These are phyloP conservation scores for Sisor rabdophorus DNA, from an alignment of 2,113 vertebrate species.

Conservation along the genomic window DNA sequence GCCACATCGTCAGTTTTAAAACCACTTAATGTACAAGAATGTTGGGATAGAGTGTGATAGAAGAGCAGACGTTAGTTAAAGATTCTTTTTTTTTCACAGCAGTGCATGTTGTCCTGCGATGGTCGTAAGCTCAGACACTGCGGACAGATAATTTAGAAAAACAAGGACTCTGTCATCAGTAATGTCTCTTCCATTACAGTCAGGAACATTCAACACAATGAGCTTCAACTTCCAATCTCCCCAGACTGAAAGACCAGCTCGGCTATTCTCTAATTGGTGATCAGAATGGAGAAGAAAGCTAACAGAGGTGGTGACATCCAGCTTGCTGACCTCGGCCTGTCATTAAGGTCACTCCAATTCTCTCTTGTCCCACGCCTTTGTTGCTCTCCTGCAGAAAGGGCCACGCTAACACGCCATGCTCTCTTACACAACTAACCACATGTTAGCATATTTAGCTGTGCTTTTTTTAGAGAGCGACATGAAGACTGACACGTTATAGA, in stretches of 20 bases:
- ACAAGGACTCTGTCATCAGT: background rate
- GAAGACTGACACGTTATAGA: conserved; percentile 6
- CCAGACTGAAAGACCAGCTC: conserved; percentile 23
- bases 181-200: conserved; percentile 26
- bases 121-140: background rate
- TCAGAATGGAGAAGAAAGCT: conserved; percentile 15
- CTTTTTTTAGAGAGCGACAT: conserved; percentile 10
- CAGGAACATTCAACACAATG: conserved; percentile 12
- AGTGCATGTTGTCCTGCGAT: background rate
- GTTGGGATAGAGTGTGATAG: background rate
- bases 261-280: conserved; percentile 20
- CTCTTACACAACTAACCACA: conserved; percentile 34
- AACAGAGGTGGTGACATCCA: conserved; percentile 2
- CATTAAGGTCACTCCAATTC: conserved; percentile 17
- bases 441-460: background rate
- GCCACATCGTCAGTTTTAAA: too few species aligned
- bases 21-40: background rate
- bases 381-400: conserved; percentile 19
- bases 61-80: background rate
- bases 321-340: conserved; percentile 22
- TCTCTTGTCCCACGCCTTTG: conserved; percentile 4
- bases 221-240: background rate
- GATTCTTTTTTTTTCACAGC: background rate
- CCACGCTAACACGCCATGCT: conserved; percentile 18
- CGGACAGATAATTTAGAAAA: background rate